Evolutionary conservation across 2,113 vertebrate genomes (phyloP).

Genomic region (Emydura subglobosa): DNA sequence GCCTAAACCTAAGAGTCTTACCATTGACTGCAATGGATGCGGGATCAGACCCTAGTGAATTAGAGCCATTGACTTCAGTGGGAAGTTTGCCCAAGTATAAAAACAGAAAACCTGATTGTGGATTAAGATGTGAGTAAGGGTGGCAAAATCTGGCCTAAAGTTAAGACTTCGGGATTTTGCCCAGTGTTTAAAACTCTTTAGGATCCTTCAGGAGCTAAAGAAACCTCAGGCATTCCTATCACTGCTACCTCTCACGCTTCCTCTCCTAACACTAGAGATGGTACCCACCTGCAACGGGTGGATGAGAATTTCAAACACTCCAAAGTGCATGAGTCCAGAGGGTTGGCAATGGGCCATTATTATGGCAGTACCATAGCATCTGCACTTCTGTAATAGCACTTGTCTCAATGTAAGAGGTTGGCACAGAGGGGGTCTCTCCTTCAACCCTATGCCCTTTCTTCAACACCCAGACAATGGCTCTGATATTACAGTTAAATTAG

Average conservation of each 20-base stretch:
- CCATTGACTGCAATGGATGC: background rate
- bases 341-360: background rate
- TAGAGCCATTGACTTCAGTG: background rate
- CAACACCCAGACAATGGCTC: conserved; percentile 27
- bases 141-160: background rate
- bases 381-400: background rate
- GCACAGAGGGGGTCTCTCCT: background rate
- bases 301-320: background rate
- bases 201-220: rapidly evolving
- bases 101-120: background rate
- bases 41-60: background rate
- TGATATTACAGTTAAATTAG: conserved; percentile 56
- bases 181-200: background rate
- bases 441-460: conserved; percentile 25
- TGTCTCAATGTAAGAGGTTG: rapidly evolving
- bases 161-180: background rate
- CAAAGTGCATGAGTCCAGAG: background rate
- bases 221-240: background rate
- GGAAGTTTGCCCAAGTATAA: background rate
- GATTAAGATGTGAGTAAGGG: background rate
- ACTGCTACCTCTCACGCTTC: background rate
- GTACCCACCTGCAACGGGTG: background rate
- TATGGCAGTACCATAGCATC: background rate
- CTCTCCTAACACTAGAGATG: background rate
- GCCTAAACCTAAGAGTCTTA: background rate